These are phyloP conservation scores for Lanistes nyassanus DNA, from an alignment of 1,140 invertebrate species.

Conservation along the genomic window DNA sequence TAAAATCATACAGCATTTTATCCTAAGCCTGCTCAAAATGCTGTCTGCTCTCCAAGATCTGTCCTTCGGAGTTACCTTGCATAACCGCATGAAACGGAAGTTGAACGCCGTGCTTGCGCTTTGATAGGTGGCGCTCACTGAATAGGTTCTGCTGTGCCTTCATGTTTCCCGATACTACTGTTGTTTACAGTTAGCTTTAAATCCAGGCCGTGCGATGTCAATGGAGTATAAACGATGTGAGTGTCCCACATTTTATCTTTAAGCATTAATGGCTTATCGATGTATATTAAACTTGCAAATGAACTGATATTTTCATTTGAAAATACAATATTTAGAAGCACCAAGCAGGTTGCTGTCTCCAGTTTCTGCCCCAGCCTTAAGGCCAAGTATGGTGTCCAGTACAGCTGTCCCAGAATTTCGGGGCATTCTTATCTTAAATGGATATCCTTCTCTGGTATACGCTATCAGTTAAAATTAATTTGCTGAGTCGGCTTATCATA, in stretches of 20 bases:
- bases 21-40: background rate
- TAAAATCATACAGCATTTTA: slow-evolving; percentile 72
- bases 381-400: too few species aligned
- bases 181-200: slow-evolving; percentile 5
- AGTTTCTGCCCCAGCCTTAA: too few species aligned
- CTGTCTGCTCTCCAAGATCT: background rate
- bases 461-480: too few species aligned
- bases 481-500: too few species aligned
- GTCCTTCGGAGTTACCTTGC: slow-evolving; percentile 26
- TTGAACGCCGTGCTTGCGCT: background rate
- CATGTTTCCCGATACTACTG: slow-evolving; percentile 1
- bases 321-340: too few species aligned
- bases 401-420: too few species aligned
- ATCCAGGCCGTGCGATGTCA: slow-evolving; percentile 7
- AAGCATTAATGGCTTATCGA: background rate
- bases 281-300: too few species aligned
- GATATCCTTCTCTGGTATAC: too few species aligned
- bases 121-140: slow-evolving; percentile 14
- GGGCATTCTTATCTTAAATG: too few species aligned
- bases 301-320: too few species aligned
- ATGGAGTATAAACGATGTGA: slow-evolving; percentile 16
- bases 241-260: background rate
- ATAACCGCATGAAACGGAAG: slow-evolving; percentile 12
- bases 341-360: too few species aligned
- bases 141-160: background rate